A percentile compares a stretch with the other conserved stretches of the same genome.
These are phyloP conservation scores for Desoria tigrina DNA, from an alignment of 2,888 invertebrate species.

Conservation along the genomic window DNA sequence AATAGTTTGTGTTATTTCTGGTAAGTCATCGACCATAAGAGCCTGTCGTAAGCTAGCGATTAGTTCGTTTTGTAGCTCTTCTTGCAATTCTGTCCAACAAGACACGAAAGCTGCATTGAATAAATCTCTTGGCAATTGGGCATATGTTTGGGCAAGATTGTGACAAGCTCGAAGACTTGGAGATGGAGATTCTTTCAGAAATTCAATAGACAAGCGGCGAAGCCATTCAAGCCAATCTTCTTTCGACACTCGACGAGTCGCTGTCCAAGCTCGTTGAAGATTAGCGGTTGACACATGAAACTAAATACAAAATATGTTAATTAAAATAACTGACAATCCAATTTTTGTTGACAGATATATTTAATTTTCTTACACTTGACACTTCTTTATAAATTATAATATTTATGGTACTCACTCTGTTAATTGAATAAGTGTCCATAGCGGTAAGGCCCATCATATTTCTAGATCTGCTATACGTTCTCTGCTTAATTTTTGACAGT, in stretches of 20 bases:
- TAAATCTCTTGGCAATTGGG: constrained; percentile 89
- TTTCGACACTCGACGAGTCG: constrained; percentile 86
- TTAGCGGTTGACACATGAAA: constrained; percentile 80
- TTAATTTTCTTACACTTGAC: not conserved
- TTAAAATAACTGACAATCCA: too few species aligned
- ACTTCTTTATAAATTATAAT: not conserved
- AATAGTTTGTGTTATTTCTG: constrained; percentile 93
- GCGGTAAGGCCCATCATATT: constrained; percentile 63
- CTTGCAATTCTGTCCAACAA: constrained; percentile 94
- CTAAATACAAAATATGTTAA: too few species aligned
- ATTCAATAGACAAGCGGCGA: constrained; percentile 82
- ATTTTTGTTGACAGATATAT: constrained; percentile 13
- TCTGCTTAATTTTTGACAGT: constrained; percentile 34
- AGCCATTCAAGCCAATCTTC: constrained; percentile 99
- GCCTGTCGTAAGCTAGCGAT: constrained; percentile 86
- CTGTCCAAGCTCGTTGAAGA: constrained; percentile 88
- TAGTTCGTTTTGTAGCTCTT: constrained; percentile 77
- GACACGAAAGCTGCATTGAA: constrained; percentile 99
- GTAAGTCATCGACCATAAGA: constrained; percentile 85
- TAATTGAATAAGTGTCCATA: constrained; percentile 72
- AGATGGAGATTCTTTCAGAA: constrained; percentile 92
- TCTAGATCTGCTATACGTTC: constrained; percentile 36
- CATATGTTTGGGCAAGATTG: constrained; percentile 88
- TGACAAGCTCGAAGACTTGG: constrained; percentile 91
- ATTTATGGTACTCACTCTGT: constrained; percentile 60